Evolutionary conservation across 2,888 invertebrate species (phyloP).

Genomic region (Thereva unica): DNA sequence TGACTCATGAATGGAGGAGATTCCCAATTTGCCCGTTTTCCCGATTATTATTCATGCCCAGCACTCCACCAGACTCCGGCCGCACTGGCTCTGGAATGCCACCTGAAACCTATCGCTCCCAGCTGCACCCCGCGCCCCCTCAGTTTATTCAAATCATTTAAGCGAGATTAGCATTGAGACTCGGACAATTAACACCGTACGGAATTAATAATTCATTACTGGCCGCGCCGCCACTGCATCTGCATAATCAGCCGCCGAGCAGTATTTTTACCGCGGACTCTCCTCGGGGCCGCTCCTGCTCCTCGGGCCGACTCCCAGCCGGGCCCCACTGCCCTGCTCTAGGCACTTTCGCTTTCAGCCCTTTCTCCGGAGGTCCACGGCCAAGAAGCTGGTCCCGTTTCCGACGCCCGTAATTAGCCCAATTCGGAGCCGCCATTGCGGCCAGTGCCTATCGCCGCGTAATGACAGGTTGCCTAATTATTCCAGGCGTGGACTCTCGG

Average conservation of each 20-base stretch:
- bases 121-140: neutral
- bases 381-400: slow-evolving; percentile 1
- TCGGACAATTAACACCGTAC: slow-evolving; percentile 43
- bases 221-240: slow-evolving; percentile 25
- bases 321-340: neutral
- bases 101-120: slow-evolving; percentile 15
- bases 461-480: slow-evolving; percentile 30
- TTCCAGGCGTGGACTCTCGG: slow-evolving; percentile 27
- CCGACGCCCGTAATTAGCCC: slow-evolving; percentile 17
- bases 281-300: neutral
- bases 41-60: slow-evolving; percentile 33
- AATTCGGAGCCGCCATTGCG: slow-evolving; percentile 10
- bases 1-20: slow-evolving; percentile 34
- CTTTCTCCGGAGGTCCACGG: slow-evolving; percentile 5
- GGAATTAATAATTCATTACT: slow-evolving; percentile 45
- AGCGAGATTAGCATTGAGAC: slow-evolving; percentile 30
- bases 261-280: neutral
- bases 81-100: neutral
- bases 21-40: slow-evolving; percentile 29
- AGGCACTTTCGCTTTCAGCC: slow-evolving; percentile 21
- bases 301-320: neutral
- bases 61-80: slow-evolving; percentile 5
- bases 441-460: slow-evolving; percentile 17
- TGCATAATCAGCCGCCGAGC: slow-evolving; percentile 10
- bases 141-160: slow-evolving; percentile 28